phyloP scores from a whole-genome alignment of 2,113 vertebrate species.

The Myrmecobius fasciatus region DNA sequence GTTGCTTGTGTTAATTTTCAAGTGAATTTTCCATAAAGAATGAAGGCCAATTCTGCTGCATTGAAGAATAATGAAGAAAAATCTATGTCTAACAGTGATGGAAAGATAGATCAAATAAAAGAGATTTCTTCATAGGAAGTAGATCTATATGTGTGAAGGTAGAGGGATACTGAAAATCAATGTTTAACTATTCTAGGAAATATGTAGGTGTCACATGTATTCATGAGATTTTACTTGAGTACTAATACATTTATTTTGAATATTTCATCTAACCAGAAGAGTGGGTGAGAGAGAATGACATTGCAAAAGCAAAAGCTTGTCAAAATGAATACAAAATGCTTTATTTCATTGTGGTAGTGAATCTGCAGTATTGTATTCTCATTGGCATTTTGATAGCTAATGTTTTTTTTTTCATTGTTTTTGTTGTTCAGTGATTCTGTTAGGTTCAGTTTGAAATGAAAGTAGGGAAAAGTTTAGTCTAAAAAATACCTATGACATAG shows the following conservation, averaged over 20 bases:
- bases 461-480: neutral
- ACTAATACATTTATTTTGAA: neutral
- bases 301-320: neutral
- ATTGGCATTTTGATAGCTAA: neutral
- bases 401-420: neutral
- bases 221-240: neutral
- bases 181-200: neutral
- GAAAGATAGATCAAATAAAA: neutral
- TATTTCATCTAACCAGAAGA: neutral
- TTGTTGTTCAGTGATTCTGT: neutral
- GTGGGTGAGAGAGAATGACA: neutral
- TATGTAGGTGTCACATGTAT: neutral
- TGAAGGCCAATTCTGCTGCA: neutral
- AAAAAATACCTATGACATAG: neutral
- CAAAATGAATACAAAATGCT: neutral
- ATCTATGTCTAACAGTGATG: neutral
- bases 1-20: neutral
- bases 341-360: neutral
- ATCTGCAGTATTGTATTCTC: neutral
- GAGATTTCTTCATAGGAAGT: neutral
- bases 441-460: neutral
- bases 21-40: neutral
- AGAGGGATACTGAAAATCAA: neutral
- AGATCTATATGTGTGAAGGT: neutral
- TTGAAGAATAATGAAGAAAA: neutral